These are phyloP conservation scores for Acrocyrtus sp. DNA, from an alignment of 2,888 invertebrate genomes.

Conservation along the genomic window DNA sequence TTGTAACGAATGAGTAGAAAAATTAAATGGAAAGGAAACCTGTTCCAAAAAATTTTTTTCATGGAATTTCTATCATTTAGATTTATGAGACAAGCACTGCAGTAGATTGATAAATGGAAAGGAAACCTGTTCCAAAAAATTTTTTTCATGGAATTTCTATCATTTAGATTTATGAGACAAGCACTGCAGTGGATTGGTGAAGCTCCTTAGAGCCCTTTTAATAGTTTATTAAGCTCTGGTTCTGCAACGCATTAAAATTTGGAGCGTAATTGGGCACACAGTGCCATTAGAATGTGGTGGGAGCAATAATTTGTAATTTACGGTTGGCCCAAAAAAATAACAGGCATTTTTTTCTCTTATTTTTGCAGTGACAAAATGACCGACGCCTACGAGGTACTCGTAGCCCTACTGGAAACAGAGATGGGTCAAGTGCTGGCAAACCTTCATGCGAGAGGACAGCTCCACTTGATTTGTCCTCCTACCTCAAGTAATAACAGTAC, in stretches of 20 bases:
- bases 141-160: too few species aligned
- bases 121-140: too few species aligned
- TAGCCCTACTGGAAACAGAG: conserved; percentile 83
- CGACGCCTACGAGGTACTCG: conserved; percentile 87
- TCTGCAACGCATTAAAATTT: too few species aligned
- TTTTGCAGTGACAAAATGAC: conserved; percentile 84
- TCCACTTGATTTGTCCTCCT: conserved; percentile 13
- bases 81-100: conserved; percentile 12
- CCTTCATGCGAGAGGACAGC: conserved; percentile 67
- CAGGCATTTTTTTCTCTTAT: too few species aligned
- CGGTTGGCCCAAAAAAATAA: too few species aligned
- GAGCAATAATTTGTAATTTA: neutral
- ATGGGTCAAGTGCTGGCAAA: conserved; percentile 70
- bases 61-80: too few species aligned
- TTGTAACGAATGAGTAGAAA: conserved; percentile 25
- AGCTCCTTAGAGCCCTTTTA: conserved; percentile 19
- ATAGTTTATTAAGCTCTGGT: conserved; percentile 27
- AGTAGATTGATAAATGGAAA: neutral
- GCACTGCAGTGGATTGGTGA: neutral
- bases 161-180: conserved; percentile 22
- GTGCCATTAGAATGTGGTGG: neutral
- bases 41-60: too few species aligned
- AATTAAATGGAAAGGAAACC: too few species aligned
- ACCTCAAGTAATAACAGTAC: neutral
- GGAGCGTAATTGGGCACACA: neutral